A percentile compares a stretch with the other conserved stretches of the same genome.
These are phyloP conservation scores for Beroe forskalii DNA, from an alignment of 37 sponge, comb jelly and placozoan genomes.

Conservation along the genomic window DNA sequence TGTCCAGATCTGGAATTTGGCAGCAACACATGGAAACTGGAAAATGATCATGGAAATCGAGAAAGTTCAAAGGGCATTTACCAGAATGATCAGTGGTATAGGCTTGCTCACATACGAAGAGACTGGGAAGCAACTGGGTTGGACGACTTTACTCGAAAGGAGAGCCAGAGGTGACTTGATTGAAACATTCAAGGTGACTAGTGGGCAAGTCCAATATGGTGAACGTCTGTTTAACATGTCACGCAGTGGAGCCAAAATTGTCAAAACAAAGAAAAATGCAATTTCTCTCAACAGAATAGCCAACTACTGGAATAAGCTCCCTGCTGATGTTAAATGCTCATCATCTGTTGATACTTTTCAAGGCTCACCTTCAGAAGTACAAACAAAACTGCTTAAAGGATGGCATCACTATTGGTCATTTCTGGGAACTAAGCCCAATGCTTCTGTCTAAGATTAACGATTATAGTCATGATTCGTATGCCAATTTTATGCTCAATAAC, in stretches of 20 bases:
- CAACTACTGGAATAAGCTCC: conserved; percentile 36
- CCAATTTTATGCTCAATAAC: no score
- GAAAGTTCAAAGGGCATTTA: conserved; percentile 39
- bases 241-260: conserved; percentile 20
- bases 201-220: neutral
- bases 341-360: no score
- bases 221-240: neutral
- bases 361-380: no score
- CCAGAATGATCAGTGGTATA: conserved; percentile 21
- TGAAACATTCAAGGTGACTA: conserved; percentile 22
- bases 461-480: no score
- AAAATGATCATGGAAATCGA: conserved; percentile 62
- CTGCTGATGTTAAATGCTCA: no score
- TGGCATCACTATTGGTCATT: no score
- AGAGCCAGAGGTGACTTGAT: neutral
- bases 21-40: conserved; percentile 63
- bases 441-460: no score
- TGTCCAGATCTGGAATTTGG: conserved; percentile 19
- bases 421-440: no score
- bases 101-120: conserved; percentile 30
- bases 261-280: neutral
- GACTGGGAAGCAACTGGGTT: neutral
- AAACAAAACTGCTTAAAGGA: no score
- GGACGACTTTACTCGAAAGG: neutral
- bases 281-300: neutral